These are phyloP conservation scores for Symphodus melops DNA, from an alignment of 2,113 vertebrate genomes.

Conservation along the genomic window DNA sequence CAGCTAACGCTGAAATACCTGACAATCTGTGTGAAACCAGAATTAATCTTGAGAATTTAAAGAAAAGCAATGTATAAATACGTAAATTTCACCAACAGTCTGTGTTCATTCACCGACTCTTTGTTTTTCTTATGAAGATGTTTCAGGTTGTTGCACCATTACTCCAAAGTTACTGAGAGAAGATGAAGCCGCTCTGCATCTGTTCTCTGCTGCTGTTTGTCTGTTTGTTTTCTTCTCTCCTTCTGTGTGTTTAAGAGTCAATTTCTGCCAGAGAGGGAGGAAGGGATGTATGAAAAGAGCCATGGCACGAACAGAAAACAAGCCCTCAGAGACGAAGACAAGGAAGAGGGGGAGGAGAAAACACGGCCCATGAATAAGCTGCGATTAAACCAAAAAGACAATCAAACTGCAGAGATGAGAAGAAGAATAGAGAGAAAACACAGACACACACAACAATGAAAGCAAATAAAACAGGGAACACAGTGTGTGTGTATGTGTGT, in stretches of 20 bases:
- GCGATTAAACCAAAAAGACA: conserved; percentile 69
- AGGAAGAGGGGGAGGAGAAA: conserved; percentile 42
- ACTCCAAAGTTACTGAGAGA: conserved; percentile 43
- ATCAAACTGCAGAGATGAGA: conserved; percentile 53
- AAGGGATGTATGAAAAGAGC: conserved; percentile 63
- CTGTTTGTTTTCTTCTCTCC: conserved; percentile 63
- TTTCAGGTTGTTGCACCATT: conserved; percentile 60
- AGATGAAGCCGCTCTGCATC: conserved; percentile 44
- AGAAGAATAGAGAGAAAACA: not conserved
- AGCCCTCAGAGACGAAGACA: conserved; percentile 61
- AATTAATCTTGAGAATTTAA: not conserved
- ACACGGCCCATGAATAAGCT: conserved; percentile 54
- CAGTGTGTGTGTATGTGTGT: conserved; percentile 20
- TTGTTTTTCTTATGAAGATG: conserved; percentile 26
- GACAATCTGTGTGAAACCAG: not conserved
- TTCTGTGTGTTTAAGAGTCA: conserved; percentile 54
- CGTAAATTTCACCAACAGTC: not conserved
- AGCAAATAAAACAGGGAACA: conserved; percentile 55
- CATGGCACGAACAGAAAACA: conserved; percentile 68
- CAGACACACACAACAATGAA: conserved; percentile 33
- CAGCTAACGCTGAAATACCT: not conserved
- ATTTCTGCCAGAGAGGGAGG: conserved; percentile 59
- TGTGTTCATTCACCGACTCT: not conserved
- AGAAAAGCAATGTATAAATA: not conserved
- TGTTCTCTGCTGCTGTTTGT: conserved; percentile 56